Evolutionary conservation across 2,797 vertebrate species (phyloP).

Genomic region (Corythornis leucogaster): DNA sequence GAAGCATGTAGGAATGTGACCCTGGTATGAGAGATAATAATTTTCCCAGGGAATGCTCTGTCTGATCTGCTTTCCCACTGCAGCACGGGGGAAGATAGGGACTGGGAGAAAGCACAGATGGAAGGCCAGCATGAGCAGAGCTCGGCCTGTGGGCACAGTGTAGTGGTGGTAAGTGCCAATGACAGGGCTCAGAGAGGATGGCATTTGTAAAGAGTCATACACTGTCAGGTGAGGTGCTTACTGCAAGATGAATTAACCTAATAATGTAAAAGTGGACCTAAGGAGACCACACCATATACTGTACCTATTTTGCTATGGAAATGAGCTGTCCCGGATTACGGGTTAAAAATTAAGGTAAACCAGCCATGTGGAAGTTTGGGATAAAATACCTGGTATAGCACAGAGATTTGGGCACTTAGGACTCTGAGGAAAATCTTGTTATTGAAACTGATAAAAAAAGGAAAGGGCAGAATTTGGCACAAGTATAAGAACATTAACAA

Average conservation of each 20-base stretch:
- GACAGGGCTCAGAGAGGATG: not conserved
- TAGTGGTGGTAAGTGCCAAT: rapidly evolving
- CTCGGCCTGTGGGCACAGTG: not conserved
- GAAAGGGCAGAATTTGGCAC: not conserved
- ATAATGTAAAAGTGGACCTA: not conserved
- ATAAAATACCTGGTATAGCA: not conserved
- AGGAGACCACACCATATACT: not conserved
- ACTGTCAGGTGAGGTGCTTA: not conserved
- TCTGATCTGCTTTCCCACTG: not conserved
- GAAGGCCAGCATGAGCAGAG: not conserved
- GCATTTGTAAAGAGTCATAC: not conserved
- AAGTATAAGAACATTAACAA: not conserved
- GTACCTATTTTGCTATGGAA: not conserved
- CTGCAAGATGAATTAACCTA: not conserved
- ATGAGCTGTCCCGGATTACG: not conserved
- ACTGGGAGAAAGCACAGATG: constrained; percentile 5
- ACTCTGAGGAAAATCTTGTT: not conserved
- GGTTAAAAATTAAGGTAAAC: not conserved
- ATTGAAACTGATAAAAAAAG: not conserved
- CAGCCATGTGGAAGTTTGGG: not conserved
- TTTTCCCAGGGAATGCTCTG: constrained; percentile 23
- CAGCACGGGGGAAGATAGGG: not conserved
- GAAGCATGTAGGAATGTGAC: constrained; percentile 54
- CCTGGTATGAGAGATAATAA: constrained; percentile 25
- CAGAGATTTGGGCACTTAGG: not conserved